phyloP scores from a whole-genome alignment of 2,888 invertebrate species.

The Eremobia ochroleuca region DNA sequence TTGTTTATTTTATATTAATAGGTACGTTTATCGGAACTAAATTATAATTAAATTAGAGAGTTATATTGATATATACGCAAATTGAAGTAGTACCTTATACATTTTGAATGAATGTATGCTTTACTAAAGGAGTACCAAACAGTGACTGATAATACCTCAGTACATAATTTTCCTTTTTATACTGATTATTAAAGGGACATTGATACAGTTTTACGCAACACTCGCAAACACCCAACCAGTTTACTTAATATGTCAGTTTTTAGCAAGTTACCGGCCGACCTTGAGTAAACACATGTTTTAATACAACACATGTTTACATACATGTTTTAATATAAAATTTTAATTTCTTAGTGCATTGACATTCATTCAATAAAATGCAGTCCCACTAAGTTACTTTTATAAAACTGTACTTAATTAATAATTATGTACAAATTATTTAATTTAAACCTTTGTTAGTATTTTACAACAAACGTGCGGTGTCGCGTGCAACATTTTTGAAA shows the following conservation, averaged over 20 bases:
- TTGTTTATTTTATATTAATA: neutral
- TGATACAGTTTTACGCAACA: constrained; percentile 25
- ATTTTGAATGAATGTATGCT: constrained; percentile 49
- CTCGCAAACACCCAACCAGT: neutral
- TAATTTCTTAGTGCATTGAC: constrained; percentile 11
- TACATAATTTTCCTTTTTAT: constrained; percentile 49
- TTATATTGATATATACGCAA: neutral
- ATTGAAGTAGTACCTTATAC: constrained; percentile 33
- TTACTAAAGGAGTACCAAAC: constrained; percentile 11
- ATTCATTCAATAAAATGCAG: constrained; percentile 1
- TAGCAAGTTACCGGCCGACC: constrained; percentile 9
- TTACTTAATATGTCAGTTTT: constrained; percentile 18
- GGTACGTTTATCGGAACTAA: neutral
- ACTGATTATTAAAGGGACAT: constrained; percentile 18
- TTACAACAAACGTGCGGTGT: neutral
- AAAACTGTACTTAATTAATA: neutral
- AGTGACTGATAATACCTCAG: constrained; percentile 42
- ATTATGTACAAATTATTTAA: neutral
- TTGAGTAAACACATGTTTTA: constrained; percentile 19
- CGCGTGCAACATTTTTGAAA: neutral
- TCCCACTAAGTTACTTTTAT: too few relatives aligned
- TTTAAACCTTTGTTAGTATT: neutral
- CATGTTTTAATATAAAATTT: neutral
- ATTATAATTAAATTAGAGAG: neutral
- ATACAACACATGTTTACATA: too few relatives aligned